These are phyloP conservation scores for Phrynocephalus guinanensis DNA, from an alignment of 2,797 vertebrate species.

Conservation along the genomic window DNA sequence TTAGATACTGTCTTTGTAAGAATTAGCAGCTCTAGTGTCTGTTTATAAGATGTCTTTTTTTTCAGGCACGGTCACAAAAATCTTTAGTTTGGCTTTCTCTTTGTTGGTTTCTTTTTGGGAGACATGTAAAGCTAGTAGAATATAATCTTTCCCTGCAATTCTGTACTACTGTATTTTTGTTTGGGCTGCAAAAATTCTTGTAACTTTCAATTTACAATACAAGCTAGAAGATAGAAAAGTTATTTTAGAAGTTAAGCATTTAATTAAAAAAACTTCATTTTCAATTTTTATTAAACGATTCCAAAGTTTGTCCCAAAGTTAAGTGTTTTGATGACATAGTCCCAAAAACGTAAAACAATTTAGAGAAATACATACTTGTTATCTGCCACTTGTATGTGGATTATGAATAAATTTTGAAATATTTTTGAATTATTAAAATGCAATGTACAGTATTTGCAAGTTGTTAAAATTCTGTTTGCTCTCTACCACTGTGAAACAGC, in stretches of 20 bases:
- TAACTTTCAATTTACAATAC: not conserved
- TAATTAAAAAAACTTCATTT: slow-evolving; percentile 12
- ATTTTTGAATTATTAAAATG: slow-evolving; percentile 53
- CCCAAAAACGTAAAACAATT: slow-evolving; percentile 73
- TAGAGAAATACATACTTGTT: slow-evolving; percentile 69
- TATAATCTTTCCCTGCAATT: not conserved
- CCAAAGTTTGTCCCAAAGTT: slow-evolving; percentile 48
- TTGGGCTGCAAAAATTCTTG: slow-evolving; percentile 58
- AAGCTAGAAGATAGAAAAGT: not conserved
- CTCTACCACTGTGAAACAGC: slow-evolving; percentile 71
- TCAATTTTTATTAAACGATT: slow-evolving; percentile 31
- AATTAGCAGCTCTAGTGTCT: not conserved
- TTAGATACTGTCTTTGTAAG: too few species aligned
- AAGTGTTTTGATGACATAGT: slow-evolving; percentile 73
- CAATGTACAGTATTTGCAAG: slow-evolving; percentile 68
- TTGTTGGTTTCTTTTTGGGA: not conserved
- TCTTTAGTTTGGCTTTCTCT: not conserved
- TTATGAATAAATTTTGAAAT: slow-evolving; percentile 69
- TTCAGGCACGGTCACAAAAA: not conserved
- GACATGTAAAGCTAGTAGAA: not conserved
- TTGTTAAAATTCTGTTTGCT: slow-evolving; percentile 73
- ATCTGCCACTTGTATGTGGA: slow-evolving; percentile 64
- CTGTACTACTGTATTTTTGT: not conserved
- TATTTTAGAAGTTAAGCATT: slow-evolving; percentile 54
- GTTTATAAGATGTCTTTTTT: not conserved